Base-by-base conservation (phyloP, 2,797 vertebrate genomes). In the Phoebastria nigripes region DNA sequence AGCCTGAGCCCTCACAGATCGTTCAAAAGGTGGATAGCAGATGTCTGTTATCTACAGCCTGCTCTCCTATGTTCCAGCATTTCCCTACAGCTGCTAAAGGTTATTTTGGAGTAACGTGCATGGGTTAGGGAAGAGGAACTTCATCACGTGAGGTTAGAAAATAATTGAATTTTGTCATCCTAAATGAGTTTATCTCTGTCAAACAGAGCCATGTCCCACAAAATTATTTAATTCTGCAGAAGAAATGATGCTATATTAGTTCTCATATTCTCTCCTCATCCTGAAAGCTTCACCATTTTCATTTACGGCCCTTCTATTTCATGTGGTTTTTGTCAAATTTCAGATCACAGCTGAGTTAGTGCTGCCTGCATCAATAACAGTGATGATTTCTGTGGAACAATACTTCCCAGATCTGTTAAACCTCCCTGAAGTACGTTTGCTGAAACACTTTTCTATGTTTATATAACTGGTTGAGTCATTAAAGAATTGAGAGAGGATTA, bases 401-500 rank as follows among this genome's bases (percentile, higher is more conserved):
- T 70, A 61, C 52, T 66, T 83, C 39, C 66, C 35, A 73, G 63
- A 62, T 90, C n/a, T 90, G 59, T 79, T 88, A 81, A 85, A 55
- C 33, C 62, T 97, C 74, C 73, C 66, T 70, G 31, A 49, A 95
- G 71, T 67, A 54, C 37, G 9, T 84, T 87, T 91, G 15, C 37
- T 73, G 31, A 82, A 91, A 85, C 44, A 35, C 13, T 82, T 94
- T 46, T 91, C 74, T 39, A 1, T 89, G 61, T 77, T 96, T 95
- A 61, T 76, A 18, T 86, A 92, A 78, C 54, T 3, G 2, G 25
- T 56, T 54, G 24, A 47, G 29, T 86, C 39, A 90, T 95, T 96
- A 96, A 92, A 89, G 78, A 93, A 67, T 66, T 70, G 82, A 94
- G 42, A 79, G 42, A 83, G 14, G 44, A 78, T 92, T 92, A 65